phyloP scores from a whole-genome alignment of 2,888 invertebrate genomes.

The Acrobasis suavella region DNA sequence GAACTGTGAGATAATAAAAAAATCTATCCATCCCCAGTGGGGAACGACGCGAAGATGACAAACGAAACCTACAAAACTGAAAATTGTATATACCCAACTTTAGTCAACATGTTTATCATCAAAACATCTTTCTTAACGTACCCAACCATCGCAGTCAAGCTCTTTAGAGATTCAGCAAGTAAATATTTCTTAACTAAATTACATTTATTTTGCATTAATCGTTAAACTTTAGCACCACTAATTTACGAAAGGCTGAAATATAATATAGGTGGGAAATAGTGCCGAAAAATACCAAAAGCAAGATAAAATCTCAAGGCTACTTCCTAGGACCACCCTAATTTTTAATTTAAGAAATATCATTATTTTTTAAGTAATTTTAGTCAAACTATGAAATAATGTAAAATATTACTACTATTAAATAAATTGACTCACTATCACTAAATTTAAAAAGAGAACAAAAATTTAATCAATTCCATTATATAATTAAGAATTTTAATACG shows the following conservation, averaged over 20 bases:
- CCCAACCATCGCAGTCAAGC: conserved; percentile 24
- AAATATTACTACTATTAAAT: background rate
- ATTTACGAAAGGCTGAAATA: conserved; percentile 35
- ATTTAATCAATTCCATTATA: too few species aligned
- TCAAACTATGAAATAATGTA: background rate
- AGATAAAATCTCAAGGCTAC: background rate
- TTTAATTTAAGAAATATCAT: background rate
- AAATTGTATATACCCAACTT: too few species aligned
- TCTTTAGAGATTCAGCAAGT: conserved; percentile 31
- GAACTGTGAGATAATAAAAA: too few species aligned
- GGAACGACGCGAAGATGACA: too few species aligned
- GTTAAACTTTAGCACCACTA: conserved; percentile 42
- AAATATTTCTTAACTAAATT: conserved; percentile 23
- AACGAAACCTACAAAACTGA: too few species aligned
- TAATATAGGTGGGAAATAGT: conserved; percentile 43
- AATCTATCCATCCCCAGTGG: too few species aligned
- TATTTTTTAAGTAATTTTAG: background rate
- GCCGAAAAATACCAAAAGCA: conserved; percentile 26
- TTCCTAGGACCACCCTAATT: background rate
- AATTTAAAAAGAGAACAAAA: background rate
- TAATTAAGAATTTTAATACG: too few species aligned
- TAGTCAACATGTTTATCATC: conserved; percentile 8
- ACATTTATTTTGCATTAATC: conserved; percentile 15
- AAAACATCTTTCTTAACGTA: background rate
- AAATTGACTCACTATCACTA: background rate